Base-by-base conservation (phyloP, 1,140 invertebrate species). In the Papilio polyxenes region DNA sequence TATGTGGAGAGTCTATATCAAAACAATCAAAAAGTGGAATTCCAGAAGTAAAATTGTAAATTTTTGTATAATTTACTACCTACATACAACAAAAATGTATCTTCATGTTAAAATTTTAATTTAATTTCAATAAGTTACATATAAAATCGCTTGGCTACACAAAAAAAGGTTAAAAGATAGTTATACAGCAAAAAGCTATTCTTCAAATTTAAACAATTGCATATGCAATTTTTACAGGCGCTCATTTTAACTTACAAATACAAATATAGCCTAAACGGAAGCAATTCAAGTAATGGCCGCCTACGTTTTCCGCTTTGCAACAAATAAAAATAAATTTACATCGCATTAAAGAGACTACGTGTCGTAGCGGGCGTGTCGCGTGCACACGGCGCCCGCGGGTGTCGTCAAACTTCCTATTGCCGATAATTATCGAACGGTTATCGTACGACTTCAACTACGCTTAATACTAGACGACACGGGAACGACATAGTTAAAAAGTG, bases 351-450 rank as follows among this genome's bases (percentile, higher is more conserved):
- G 76, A 85, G 83, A 80, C 83, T 65, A 81, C 49, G 80, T 23
- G 51, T 40, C 75, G n/a, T 80, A 48, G 56, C 79, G 81, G 82
- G 49, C 85, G 82, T 83, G 83, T 86, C 82, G 83, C 59, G 59
- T 80, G 76, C 75, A 20, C 76, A 88, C 84, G 82, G 86, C 83
- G 77, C 89, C 86, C 86, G 81, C 81, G 89, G 87, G 89, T 86
- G 82, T 85, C 86, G 87, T 90, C 86, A 89, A 87, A 85, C 78
- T 79, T 59, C 82, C 83, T 89, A 86, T 85, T 69, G 86, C 81
- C 88, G 89, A 89, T 92, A 91, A 92, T 92, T 91, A 90, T 90
- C 87, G 88, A 86, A 84, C 85, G 85, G 84, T 85, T 89, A 85
- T 82, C 82, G 85, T 81, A 20, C 48, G 78, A 84, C 77, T 81